phyloP scores from a whole-genome alignment of 2,797 vertebrate species.

The Aplochiton taeniatus region DNA sequence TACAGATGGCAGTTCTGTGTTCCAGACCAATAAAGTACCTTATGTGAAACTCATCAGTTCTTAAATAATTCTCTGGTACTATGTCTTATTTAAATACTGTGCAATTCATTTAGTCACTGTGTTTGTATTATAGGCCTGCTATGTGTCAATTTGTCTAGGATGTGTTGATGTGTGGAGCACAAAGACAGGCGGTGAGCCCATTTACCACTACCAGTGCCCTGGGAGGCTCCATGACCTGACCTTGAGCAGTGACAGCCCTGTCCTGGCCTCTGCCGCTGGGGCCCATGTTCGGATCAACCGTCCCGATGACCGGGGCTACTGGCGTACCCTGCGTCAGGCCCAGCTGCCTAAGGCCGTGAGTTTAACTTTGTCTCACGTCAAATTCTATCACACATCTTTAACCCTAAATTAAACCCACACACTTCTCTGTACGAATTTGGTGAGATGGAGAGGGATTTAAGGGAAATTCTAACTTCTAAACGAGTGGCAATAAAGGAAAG shows the following conservation, averaged over 20 bases:
- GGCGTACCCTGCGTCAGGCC: conserved; percentile 76
- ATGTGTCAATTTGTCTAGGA: conserved; percentile 61
- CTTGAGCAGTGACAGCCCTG: conserved; percentile 73
- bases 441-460: neutral
- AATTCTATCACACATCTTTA: too few species aligned
- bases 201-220: conserved; percentile 84
- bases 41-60: too few species aligned
- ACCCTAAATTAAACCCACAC: neutral
- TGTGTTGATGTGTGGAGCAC: conserved; percentile 90
- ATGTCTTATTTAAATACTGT: too few species aligned
- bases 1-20: too few species aligned
- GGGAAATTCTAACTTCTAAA: neutral
- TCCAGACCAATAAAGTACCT: too few species aligned
- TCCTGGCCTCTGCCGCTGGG: conserved; percentile 80
- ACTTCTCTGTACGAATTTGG: neutral
- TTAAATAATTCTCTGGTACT: too few species aligned
- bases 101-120: too few species aligned
- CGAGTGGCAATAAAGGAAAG: neutral
- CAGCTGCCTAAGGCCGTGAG: conserved; percentile 87
- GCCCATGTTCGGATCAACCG: conserved; percentile 80
- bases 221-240: conserved; percentile 81
- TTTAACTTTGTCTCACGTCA: conserved; percentile 7
- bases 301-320: conserved; percentile 82
- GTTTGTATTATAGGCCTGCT: neutral
- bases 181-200: conserved; percentile 80